phyloP scores from a whole-genome alignment of 2,888 invertebrate species.

The Apodemia mormo region DNA sequence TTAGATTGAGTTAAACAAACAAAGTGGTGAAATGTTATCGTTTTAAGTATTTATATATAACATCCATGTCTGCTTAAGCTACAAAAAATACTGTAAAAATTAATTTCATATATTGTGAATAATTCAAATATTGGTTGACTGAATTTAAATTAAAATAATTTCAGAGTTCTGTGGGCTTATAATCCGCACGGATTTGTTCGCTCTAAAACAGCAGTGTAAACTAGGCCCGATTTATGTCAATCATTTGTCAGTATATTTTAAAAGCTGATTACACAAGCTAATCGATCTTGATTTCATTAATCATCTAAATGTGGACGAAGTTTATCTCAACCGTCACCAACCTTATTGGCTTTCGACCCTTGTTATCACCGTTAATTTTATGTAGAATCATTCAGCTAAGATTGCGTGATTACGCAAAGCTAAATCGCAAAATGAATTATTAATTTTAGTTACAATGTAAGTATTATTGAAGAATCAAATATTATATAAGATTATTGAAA shows the following conservation, averaged over 20 bases:
- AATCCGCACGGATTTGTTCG: background rate
- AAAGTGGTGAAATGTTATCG: background rate
- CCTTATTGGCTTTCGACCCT: background rate
- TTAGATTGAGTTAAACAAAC: background rate
- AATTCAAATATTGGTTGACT: background rate
- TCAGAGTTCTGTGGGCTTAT: background rate
- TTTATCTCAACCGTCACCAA: background rate
- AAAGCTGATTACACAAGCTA: background rate
- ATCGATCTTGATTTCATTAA: background rate
- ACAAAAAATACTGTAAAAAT: background rate
- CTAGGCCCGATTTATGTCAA: background rate
- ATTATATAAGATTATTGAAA: conserved; percentile 11
- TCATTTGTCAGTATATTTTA: conserved; percentile 1
- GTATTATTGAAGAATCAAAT: background rate
- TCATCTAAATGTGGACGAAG: background rate
- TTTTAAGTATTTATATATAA: background rate
- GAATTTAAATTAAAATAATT: background rate
- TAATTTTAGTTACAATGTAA: background rate
- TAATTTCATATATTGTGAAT: background rate
- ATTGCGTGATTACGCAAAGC: background rate
- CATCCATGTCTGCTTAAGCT: background rate
- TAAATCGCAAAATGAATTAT: background rate
- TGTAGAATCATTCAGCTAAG: background rate
- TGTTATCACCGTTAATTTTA: background rate
- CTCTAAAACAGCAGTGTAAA: background rate